phyloP scores from a whole-genome alignment of 1,140 invertebrate species.

The Homarus americanus region DNA sequence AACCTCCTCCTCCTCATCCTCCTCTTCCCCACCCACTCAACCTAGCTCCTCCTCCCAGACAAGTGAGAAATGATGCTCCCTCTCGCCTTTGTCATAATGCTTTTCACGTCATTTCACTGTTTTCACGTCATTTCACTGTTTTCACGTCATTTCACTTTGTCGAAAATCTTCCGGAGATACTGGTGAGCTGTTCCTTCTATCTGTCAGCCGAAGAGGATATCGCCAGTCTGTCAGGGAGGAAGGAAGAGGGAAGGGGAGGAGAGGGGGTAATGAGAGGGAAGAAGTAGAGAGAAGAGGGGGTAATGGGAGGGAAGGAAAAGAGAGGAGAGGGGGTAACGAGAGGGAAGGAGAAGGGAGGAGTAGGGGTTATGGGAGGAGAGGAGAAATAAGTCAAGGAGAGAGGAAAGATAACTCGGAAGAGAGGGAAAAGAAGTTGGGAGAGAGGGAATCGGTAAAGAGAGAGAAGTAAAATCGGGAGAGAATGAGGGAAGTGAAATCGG shows the following conservation, averaged over 20 bases:
- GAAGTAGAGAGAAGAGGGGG: neutral
- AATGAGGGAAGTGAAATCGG: neutral
- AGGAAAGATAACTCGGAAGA: neutral
- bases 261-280: neutral
- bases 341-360: neutral
- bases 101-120: slow-evolving; percentile 16
- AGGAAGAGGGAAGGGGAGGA: neutral
- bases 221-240: neutral
- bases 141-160: slow-evolving; percentile 10
- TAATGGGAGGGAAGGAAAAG: neutral
- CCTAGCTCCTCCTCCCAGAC: too few species aligned
- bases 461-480: neutral
- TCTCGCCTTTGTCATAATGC: neutral
- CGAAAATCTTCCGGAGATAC: neutral
- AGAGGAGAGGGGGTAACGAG: neutral
- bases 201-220: too few species aligned
- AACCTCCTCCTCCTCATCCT: neutral
- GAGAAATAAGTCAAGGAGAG: too few species aligned
- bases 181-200: neutral
- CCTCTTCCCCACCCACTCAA: neutral
- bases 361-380: too few species aligned
- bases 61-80: neutral
- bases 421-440: neutral
- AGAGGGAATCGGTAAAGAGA: neutral
- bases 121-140: slow-evolving; percentile 29